phyloP scores from a whole-genome alignment of 2,888 invertebrate species.

The Caenorhabditis sp. region DNA sequence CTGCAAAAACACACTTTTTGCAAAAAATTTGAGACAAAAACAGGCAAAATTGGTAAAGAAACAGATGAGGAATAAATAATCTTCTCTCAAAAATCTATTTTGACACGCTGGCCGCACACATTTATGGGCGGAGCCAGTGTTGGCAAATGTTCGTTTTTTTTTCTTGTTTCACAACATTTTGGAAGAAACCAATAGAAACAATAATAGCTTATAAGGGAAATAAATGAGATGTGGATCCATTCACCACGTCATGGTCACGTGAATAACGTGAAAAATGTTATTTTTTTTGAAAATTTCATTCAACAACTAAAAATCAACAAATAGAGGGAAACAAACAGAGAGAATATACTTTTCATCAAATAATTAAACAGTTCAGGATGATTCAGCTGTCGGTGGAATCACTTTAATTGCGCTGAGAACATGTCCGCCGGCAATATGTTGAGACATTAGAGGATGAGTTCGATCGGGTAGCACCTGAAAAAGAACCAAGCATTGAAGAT shows the following conservation, averaged over 20 bases:
- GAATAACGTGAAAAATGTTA: not conserved
- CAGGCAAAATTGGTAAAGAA: not conserved
- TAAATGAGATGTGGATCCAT: not conserved
- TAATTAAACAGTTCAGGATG: not conserved
- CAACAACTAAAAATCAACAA: not conserved
- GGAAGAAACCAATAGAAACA: not conserved
- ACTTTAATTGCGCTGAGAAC: constrained; percentile 80
- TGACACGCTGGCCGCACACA: constrained; percentile 27
- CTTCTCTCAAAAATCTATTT: not conserved
- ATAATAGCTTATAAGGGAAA: not conserved
- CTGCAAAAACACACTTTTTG: not conserved
- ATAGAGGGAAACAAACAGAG: constrained; percentile 10
- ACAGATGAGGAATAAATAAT: not conserved
- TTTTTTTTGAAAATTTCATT: not conserved
- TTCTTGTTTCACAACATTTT: not conserved
- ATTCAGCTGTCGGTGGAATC: constrained; percentile 7
- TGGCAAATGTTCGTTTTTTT: not conserved
- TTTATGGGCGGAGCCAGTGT: constrained; percentile 19
- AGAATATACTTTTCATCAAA: not conserved
- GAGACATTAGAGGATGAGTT: constrained; percentile 92
- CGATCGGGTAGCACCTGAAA: constrained; percentile 74
- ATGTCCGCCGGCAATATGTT: constrained; percentile 88
- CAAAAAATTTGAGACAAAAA: not conserved
- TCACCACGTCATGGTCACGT: not conserved
- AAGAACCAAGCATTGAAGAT: constrained; percentile 78